These are phyloP conservation scores for Syngnathus scovelli DNA, from an alignment of 2,113 vertebrate species.

Conservation along the genomic window DNA sequence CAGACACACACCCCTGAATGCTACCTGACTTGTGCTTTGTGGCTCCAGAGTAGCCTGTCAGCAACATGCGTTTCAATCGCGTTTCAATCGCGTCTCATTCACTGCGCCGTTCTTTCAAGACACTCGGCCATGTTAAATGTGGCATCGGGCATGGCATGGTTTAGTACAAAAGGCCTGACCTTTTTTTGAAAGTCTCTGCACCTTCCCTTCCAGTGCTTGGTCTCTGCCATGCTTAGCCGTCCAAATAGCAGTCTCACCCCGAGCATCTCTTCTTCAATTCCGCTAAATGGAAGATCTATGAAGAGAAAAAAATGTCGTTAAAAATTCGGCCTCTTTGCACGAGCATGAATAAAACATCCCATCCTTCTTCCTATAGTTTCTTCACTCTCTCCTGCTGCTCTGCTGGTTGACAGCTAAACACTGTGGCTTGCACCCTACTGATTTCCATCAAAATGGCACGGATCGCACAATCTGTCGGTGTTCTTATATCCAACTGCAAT, in stretches of 20 bases:
- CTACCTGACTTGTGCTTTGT: constrained; percentile 1
- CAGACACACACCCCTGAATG: neutral
- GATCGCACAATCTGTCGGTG: constrained; percentile 39
- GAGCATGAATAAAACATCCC: constrained; percentile 44
- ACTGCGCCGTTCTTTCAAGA: constrained; percentile 34
- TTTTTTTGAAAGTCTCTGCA: neutral
- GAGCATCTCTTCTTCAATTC: constrained; percentile 4
- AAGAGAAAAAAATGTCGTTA: neutral
- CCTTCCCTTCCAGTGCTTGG: neutral
- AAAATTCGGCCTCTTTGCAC: constrained; percentile 6
- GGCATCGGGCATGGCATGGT: constrained; percentile 5
- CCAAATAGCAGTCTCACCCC: constrained; percentile 13
- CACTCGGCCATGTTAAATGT: constrained; percentile 28
- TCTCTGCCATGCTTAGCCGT: neutral
- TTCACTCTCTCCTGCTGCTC: constrained; percentile 44
- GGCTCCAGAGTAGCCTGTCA: constrained; percentile 37
- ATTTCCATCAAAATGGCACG: constrained; percentile 59
- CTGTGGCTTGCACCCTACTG: constrained; percentile 51
- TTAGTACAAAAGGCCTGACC: neutral
- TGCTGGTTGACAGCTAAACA: constrained; percentile 54
- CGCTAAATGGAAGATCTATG: constrained; percentile 10
- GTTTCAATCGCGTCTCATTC: constrained; percentile 40
- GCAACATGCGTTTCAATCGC: constrained; percentile 30
- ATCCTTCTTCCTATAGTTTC: constrained; percentile 29
- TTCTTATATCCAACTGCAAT: constrained; percentile 34